phyloP scores from a whole-genome alignment of 1,140 invertebrate genomes.

The Sarcophaga peregrina region DNA sequence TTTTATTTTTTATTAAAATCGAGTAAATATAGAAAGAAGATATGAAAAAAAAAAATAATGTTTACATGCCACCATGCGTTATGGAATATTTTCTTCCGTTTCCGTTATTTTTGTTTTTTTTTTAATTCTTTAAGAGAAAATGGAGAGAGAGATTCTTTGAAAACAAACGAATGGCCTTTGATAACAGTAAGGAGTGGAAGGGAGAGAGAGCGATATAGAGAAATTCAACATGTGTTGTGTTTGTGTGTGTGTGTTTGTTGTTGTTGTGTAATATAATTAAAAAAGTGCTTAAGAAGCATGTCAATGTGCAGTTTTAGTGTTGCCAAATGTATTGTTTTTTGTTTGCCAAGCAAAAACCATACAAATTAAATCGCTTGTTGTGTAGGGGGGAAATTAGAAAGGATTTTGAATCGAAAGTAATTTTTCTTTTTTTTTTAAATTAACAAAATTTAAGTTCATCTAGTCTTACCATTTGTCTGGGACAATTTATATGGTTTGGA shows the following conservation, averaged over 20 bases:
- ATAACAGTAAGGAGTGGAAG: neutral
- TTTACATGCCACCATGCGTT: constrained; percentile 1
- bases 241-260: no score
- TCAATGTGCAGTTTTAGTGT: no score
- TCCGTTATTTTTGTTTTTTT: neutral
- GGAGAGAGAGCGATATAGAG: neutral
- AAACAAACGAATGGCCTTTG: neutral
- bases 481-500: constrained; percentile 24
- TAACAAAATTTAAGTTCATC: neutral
- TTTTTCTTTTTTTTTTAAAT: no score
- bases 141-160: neutral
- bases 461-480: constrained; percentile 3
- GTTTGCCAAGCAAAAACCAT: no score
- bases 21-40: neutral
- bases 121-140: neutral
- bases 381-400: no score
- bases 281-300: no score
- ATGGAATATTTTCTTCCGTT: neutral
- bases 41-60: neutral
- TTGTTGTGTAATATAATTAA: no score
- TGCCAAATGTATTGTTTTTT: no score
- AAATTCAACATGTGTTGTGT: neutral
- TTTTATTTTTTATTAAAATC: no score
- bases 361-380: no score
- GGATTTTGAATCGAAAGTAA: no score